These are phyloP conservation scores for Radopholus similis DNA, from an alignment of 1,140 invertebrate species.

Conservation along the genomic window DNA sequence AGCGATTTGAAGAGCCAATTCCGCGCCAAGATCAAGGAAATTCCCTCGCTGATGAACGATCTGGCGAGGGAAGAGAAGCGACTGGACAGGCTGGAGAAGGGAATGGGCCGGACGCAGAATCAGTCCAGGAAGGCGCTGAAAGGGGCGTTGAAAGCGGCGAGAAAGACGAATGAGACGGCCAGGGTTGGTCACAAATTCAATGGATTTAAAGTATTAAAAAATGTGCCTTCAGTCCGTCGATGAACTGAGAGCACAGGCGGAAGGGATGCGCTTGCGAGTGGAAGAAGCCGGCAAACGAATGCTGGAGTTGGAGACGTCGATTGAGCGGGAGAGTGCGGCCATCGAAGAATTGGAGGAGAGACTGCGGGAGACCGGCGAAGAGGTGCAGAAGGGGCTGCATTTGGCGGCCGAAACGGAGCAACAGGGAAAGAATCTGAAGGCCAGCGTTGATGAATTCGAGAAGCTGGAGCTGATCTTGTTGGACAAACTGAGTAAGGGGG, in stretches of 20 bases:
- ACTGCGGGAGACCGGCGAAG: neutral
- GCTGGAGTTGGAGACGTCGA: neutral
- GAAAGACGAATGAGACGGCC: neutral
- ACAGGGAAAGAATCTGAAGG: constrained; percentile 8
- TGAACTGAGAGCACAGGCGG: neutral
- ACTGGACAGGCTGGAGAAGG: neutral
- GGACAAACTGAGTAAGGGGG: constrained; percentile 7
- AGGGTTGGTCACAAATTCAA: neutral
- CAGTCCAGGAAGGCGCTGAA: neutral
- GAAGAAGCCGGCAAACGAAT: neutral
- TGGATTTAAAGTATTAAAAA: no score
- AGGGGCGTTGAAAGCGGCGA: neutral
- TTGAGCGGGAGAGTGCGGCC: neutral
- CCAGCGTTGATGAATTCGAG: neutral
- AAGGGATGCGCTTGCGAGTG: neutral
- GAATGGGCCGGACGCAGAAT: no score
- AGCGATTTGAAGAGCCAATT: no score
- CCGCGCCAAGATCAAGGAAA: no score
- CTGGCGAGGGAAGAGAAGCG: neutral
- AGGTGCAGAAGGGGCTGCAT: neutral
- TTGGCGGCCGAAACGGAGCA: constrained; percentile 8
- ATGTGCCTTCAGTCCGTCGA: constrained; percentile 1
- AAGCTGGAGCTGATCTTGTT: neutral
- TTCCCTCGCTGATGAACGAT: neutral
- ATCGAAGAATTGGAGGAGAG: neutral